Conservation (phyloP, 2,888 invertebrate species). For the Pecten maximus region DNA sequence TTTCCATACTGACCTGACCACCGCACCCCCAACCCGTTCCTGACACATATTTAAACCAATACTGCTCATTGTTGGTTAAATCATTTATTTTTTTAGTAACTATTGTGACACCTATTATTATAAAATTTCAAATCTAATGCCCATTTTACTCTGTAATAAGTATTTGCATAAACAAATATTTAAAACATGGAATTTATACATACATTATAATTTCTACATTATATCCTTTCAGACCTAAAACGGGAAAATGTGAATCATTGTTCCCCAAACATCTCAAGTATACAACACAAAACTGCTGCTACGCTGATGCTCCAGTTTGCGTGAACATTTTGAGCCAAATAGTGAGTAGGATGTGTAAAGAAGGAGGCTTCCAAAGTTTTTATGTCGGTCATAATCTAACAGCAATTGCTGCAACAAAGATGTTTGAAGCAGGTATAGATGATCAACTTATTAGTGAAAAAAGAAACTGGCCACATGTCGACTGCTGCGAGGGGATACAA, state of each 20-base stretch:
- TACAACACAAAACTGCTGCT: conserved; percentile 1
- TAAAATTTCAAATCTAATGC: no score
- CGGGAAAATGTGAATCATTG: neutral
- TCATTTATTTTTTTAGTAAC: no score
- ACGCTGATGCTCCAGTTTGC: neutral
- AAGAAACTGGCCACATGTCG: no score
- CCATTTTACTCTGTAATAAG: no score
- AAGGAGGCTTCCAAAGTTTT: neutral
- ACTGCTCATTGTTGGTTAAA: neutral
- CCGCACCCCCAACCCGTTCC: no score
- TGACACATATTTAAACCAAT: no score
- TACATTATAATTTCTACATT: neutral
- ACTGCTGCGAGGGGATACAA: neutral
- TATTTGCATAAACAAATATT: no score
- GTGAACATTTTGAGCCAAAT: neutral
- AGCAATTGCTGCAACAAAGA: neutral
- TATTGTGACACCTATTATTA: no score
- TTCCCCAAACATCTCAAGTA: neutral
- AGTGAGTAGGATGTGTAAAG: neutral
- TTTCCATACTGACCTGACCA: neutral
- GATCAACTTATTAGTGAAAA: no score
- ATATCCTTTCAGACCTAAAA: no score
- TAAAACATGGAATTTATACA: no score
- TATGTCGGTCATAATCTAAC: neutral
- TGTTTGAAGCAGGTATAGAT: neutral